phyloP scores from a whole-genome alignment of 2,113 vertebrate species.

The Rhabdomys dilectus region DNA sequence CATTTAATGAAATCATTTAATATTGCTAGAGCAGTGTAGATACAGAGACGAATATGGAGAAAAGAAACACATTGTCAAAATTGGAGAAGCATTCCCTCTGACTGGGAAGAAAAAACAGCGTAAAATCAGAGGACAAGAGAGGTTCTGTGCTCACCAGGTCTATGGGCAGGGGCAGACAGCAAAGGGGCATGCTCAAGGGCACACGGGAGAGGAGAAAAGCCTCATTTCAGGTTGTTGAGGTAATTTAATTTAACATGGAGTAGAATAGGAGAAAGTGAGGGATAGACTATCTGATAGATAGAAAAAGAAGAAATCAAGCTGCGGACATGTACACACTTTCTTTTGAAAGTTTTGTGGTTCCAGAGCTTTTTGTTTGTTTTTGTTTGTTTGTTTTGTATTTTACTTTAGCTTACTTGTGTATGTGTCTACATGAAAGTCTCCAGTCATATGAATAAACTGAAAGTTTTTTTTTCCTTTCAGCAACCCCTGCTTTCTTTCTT shows the following conservation, averaged over 20 bases:
- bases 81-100: not conserved
- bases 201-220: not conserved
- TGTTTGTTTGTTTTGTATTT: not conserved
- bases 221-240: not conserved
- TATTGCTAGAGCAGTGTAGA: fast-evolving
- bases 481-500: not conserved
- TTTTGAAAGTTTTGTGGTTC: not conserved
- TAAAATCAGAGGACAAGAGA: not conserved
- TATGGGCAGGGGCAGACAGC: fast-evolving
- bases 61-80: not conserved
- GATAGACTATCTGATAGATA: not conserved
- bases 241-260: not conserved
- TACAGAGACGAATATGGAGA: not conserved
- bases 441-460: not conserved
- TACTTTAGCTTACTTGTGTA: not conserved
- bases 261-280: not conserved
- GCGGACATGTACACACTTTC: not conserved
- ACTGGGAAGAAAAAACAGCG: not conserved
- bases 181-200: no score
- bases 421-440: not conserved
- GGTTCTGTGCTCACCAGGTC: not conserved
- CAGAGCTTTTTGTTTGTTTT: not conserved
- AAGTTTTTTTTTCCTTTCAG: not conserved
- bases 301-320: not conserved
- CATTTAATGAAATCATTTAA: not conserved